phyloP scores from a whole-genome alignment of 2,797 vertebrate genomes.

The Xenops minutus region DNA sequence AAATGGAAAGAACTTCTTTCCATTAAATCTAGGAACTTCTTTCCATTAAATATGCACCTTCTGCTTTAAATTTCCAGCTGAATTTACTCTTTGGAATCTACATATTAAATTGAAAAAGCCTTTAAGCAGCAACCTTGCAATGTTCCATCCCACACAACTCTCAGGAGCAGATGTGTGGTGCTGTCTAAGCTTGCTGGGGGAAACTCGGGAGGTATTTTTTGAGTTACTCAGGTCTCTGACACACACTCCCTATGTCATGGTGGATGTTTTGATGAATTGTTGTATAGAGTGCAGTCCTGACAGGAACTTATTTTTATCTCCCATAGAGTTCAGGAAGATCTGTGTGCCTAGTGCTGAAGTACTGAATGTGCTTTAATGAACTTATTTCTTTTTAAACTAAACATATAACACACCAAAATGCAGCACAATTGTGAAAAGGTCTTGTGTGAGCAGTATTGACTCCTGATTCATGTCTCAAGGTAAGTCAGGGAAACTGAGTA shows the following conservation, averaged over 20 bases:
- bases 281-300: neutral
- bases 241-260: neutral
- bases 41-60: neutral
- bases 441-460: neutral
- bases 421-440: neutral
- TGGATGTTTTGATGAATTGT: neutral
- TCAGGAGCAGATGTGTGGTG: neutral
- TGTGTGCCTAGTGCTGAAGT: neutral
- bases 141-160: neutral
- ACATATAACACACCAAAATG: neutral
- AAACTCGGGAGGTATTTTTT: neutral
- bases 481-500: neutral
- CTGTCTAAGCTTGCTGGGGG: neutral
- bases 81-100: neutral
- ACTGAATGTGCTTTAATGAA: neutral
- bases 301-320: neutral
- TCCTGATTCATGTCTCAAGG: neutral
- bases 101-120: neutral
- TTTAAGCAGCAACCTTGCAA: neutral
- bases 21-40: neutral
- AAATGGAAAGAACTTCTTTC: neutral
- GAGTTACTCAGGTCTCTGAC: neutral
- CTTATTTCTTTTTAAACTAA: neutral
- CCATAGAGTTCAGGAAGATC: neutral
- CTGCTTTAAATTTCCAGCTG: neutral